Evolutionary conservation across 2,888 invertebrate genomes (phyloP).

Genomic region (Brachylomia viminalis): DNA sequence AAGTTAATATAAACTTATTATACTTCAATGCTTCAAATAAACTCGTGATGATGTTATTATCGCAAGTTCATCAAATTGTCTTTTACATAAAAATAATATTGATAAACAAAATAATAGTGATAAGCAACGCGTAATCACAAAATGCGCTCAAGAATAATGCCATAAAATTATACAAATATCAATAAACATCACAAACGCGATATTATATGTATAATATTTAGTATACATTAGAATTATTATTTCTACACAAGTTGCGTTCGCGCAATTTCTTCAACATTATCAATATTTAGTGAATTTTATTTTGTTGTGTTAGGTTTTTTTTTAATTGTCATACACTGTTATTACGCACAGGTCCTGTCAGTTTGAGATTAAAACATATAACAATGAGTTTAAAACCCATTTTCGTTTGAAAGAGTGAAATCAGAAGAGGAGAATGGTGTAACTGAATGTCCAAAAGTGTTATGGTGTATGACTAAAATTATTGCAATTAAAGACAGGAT

Average conservation of each 20-base stretch:
- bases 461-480: constrained; percentile 32
- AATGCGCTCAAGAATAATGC: constrained; percentile 63
- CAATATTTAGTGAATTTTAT: constrained; percentile 43
- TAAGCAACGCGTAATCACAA: constrained; percentile 35
- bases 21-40: constrained; percentile 2
- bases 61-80: not conserved
- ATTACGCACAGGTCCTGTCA: not conserved
- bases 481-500: constrained; percentile 62
- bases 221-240: constrained; percentile 36
- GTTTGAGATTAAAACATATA: constrained; percentile 4
- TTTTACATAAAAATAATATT: constrained; percentile 12
- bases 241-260: constrained; percentile 8
- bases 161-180: constrained; percentile 56
- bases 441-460: not conserved
- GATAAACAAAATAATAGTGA: constrained; percentile 10
- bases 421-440: not conserved
- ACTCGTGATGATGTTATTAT: not conserved
- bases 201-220: constrained; percentile 52
- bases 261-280: constrained; percentile 42
- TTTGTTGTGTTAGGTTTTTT: constrained; percentile 28
- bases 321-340: constrained; percentile 22
- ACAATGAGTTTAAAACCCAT: not conserved
- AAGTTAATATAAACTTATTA: not conserved
- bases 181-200: constrained; percentile 41
- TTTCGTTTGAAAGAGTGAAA: not conserved